Percentiles rank a stretch among this genome's conserved stretches.
These are phyloP conservation scores for Rutilus rutilus DNA, from an alignment of 2,113 vertebrate genomes.

Conservation along the genomic window DNA sequence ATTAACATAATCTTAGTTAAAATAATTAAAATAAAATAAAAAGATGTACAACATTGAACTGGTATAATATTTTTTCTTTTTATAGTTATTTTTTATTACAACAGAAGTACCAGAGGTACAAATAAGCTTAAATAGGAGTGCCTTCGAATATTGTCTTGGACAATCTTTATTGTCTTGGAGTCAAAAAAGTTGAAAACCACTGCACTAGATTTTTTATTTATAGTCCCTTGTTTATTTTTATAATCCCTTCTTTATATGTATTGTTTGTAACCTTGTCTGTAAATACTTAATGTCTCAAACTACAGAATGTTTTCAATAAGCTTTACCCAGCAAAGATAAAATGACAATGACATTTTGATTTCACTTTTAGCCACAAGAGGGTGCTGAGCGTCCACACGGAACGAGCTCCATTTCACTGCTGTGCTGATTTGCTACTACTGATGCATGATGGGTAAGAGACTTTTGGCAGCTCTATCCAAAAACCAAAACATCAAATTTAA, in stretches of 20 bases:
- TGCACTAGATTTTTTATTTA: neutral
- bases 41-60: too few species aligned
- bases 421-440: neutral
- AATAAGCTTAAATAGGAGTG: neutral
- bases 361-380: conserved; percentile 25
- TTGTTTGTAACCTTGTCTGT: neutral
- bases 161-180: neutral
- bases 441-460: conserved; percentile 10
- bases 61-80: too few species aligned
- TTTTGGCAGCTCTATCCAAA: neutral
- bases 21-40: neutral
- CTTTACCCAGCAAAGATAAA: neutral
- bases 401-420: neutral
- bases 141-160: neutral
- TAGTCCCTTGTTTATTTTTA: neutral
- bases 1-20: neutral
- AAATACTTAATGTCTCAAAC: neutral
- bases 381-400: neutral
- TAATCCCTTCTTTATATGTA: neutral
- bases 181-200: neutral
- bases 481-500: neutral
- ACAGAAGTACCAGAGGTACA: neutral
- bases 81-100: neutral
- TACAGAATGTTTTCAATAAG: neutral
- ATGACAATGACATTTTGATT: neutral